phyloP scores from a whole-genome alignment of 2,113 vertebrate species.

The Megalops atlanticus region DNA sequence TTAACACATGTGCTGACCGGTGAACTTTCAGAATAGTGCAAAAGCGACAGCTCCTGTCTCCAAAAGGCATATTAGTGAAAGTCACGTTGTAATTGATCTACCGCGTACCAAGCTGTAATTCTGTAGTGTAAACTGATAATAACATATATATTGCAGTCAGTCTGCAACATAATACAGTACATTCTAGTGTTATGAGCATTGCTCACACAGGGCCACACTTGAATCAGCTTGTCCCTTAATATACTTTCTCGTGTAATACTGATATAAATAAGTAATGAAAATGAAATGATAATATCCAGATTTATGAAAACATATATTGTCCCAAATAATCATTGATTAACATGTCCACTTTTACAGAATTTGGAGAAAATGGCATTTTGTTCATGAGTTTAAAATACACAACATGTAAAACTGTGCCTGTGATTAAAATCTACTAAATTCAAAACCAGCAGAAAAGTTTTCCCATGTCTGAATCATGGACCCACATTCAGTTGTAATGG shows the following conservation, averaged over 20 bases:
- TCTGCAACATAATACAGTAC: no score
- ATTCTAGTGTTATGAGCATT: background rate
- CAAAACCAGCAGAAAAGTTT: background rate
- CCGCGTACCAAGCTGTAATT: background rate
- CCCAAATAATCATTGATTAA: no score
- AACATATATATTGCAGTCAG: background rate
- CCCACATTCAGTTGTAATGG: background rate
- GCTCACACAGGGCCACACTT: background rate
- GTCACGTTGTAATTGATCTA: background rate
- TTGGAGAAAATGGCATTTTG: background rate
- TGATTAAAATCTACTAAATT: background rate
- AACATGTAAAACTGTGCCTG: background rate
- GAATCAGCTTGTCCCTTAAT: background rate
- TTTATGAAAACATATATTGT: no score
- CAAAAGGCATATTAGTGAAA: background rate
- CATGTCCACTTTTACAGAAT: no score
- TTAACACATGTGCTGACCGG: background rate
- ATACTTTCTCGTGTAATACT: no score
- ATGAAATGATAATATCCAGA: no score
- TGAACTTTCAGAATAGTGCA: background rate
- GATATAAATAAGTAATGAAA: no score
- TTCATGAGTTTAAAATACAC: background rate
- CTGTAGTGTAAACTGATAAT: background rate
- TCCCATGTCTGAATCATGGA: background rate
- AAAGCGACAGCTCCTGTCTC: background rate